phyloP scores from a whole-genome alignment of 2,113 vertebrate species.

The Copsychus sechellarum region DNA sequence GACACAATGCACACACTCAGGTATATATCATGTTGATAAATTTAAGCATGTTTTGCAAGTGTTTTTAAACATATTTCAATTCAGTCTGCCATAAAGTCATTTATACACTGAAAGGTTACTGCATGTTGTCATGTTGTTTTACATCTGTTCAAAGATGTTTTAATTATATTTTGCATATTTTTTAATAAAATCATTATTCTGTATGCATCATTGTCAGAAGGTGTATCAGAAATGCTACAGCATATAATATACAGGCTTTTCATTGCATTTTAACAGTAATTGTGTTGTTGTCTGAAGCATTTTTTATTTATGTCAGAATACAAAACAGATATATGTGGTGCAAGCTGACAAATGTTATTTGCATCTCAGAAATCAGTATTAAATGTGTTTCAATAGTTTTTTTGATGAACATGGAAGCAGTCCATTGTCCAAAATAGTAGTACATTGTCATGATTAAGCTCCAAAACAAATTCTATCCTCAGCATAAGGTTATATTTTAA shows the following conservation, averaged over 20 bases:
- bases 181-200: background rate
- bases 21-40: background rate
- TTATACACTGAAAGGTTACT: background rate
- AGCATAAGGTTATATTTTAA: background rate
- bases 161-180: background rate
- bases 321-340: background rate
- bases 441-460: background rate
- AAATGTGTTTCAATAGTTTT: background rate
- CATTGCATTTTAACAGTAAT: background rate
- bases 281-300: background rate
- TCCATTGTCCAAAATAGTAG: background rate
- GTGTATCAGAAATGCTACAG: background rate
- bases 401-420: background rate
- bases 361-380: background rate
- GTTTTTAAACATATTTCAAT: background rate
- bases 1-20: background rate
- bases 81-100: background rate
- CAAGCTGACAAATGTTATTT: background rate
- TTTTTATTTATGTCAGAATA: background rate
- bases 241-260: background rate
- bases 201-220: background rate
- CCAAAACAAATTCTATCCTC: background rate
- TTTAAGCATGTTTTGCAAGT: background rate
- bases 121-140: background rate
- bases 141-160: background rate